Percentiles rank a stretch among this genome's conserved stretches.
phyloP scores from a whole-genome alignment of 2,113 vertebrate species.

The Caloenas nicobarica region DNA sequence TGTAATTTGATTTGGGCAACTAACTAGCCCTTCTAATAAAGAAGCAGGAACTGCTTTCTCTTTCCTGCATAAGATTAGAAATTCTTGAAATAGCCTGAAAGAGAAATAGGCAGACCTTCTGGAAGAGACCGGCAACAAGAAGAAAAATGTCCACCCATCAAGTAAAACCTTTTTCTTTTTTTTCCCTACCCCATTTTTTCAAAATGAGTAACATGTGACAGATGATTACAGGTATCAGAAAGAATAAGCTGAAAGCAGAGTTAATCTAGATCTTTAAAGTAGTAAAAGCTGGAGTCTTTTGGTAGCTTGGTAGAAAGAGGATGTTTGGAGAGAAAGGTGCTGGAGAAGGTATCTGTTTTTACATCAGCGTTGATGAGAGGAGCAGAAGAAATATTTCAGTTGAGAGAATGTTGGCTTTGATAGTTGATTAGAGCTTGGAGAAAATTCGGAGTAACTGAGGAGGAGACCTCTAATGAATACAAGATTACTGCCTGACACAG shows the following conservation, averaged over 20 bases:
- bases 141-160: background rate
- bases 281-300: background rate
- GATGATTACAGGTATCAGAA: background rate
- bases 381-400: background rate
- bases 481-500: background rate
- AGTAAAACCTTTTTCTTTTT: background rate
- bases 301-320: background rate
- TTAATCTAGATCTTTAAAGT: background rate
- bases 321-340: background rate
- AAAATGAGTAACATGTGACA: background rate
- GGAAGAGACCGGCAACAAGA: background rate
- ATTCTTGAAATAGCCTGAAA: background rate
- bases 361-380: background rate
- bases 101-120: background rate
- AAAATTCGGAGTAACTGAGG: background rate
- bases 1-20: background rate
- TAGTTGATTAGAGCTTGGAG: background rate
- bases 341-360: background rate
- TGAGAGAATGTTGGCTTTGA: background rate
- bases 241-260: background rate
- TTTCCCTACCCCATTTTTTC: background rate
- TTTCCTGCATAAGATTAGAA: background rate
- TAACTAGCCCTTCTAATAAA: background rate
- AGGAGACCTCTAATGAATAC: background rate
- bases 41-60: background rate